A percentile compares a stretch with the other conserved stretches of the same genome.
Conservation (phyloP, 2,888 invertebrate species). For the Megaustenia siamemsis region DNA sequence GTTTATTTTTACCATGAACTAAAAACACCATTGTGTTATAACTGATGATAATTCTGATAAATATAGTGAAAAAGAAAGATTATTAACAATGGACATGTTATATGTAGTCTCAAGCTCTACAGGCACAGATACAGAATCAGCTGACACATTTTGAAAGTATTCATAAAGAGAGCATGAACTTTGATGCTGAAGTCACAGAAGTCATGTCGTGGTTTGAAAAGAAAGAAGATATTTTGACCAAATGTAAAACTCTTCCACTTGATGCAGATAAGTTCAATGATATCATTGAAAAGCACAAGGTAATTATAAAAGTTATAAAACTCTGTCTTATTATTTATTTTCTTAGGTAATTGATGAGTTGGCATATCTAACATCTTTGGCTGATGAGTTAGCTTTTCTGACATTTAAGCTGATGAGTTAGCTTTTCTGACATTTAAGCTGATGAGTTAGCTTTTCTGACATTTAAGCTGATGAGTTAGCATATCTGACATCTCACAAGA, state of each 20-base stretch:
- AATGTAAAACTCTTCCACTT: conserved; percentile 66
- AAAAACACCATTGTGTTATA: too few species aligned
- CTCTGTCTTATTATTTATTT: too few species aligned
- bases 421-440: too few species aligned
- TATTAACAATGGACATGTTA: neutral
- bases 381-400: too few species aligned
- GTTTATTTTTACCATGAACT: too few species aligned
- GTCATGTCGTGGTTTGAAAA: conserved; percentile 71
- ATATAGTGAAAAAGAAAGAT: neutral
- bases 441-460: too few species aligned
- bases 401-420: too few species aligned
- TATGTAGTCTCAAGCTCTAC: conserved; percentile 83
- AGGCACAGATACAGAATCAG: conserved; percentile 91
- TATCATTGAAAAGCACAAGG: conserved; percentile 71
- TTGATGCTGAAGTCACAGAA: conserved; percentile 69
- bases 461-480: too few species aligned
- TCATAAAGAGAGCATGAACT: conserved; percentile 68
- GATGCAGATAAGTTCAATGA: conserved; percentile 68
- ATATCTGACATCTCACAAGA: too few species aligned
- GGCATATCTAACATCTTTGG: too few species aligned
- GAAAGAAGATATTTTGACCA: conserved; percentile 67
- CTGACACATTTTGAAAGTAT: conserved; percentile 90
- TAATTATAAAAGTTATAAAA: too few species aligned
- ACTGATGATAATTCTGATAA: neutral
- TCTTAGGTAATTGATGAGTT: too few species aligned